Evolutionary conservation across 35 echinoderm and acorn worm genomes (phyloP).

Genomic region (Lytechinus variegatus): DNA sequence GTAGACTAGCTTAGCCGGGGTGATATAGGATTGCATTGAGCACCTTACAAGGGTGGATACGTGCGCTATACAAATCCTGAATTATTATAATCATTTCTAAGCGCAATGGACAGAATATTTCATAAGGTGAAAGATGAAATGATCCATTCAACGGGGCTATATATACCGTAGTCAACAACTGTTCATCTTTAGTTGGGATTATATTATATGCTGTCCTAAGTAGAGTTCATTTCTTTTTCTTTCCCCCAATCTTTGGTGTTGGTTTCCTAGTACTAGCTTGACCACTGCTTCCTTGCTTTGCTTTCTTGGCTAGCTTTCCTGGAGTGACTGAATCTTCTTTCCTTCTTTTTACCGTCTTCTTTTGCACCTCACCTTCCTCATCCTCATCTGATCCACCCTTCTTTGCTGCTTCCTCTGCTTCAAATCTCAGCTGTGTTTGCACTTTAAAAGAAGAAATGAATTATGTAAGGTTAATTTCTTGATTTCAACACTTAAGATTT

Average conservation of each 20-base stretch:
- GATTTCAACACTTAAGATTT: too few relatives aligned
- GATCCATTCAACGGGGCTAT: too few relatives aligned
- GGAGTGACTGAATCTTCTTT: not conserved
- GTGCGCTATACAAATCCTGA: too few relatives aligned
- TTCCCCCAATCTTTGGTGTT: constrained; percentile 26
- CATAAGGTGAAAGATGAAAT: too few relatives aligned
- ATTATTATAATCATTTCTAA: too few relatives aligned
- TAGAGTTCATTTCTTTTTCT: constrained; percentile 30
- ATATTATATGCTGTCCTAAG: not conserved
- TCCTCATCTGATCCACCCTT: not conserved
- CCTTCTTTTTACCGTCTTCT: not conserved
- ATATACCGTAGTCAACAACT: too few relatives aligned
- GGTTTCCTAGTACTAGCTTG: not conserved
- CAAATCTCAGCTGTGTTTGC: constrained; percentile 19
- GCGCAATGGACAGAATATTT: too few relatives aligned
- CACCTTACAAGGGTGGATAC: too few relatives aligned
- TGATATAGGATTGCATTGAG: too few relatives aligned
- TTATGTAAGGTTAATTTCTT: too few relatives aligned
- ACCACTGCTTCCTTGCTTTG: not conserved
- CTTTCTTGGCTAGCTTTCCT: constrained; percentile 2
- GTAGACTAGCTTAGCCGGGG: too few relatives aligned
- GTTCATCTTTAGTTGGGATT: not conserved
- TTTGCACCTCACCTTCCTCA: not conserved
- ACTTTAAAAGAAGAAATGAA: not conserved
- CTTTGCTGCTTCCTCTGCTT: constrained; percentile 15